Conservation (phyloP, 2,113 vertebrate genomes). For the Antechinus flavipes region DNA sequence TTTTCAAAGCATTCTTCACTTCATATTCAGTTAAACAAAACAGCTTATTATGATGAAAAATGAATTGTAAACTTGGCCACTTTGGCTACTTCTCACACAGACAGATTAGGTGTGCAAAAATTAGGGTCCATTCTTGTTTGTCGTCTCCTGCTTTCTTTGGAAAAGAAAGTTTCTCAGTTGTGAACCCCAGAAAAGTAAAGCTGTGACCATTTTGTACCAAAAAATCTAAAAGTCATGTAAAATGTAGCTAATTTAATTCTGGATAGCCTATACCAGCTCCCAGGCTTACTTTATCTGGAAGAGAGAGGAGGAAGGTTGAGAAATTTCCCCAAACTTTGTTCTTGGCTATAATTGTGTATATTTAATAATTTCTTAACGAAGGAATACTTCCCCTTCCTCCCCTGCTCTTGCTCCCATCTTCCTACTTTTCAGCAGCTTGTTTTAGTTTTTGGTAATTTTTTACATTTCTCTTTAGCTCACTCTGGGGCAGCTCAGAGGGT, state of each 20-base stretch:
- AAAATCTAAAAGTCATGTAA: slow-evolving; percentile 48
- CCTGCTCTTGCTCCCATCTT: not conserved
- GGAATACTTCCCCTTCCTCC: not conserved
- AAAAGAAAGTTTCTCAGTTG: slow-evolving; percentile 51
- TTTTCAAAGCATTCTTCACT: slow-evolving; percentile 12
- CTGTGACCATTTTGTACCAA: not conserved
- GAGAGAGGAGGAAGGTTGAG: slow-evolving; percentile 44
- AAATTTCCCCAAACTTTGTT: slow-evolving; percentile 22
- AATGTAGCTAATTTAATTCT: slow-evolving; percentile 26
- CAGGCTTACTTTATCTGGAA: slow-evolving; percentile 18
- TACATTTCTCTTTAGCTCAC: not conserved
- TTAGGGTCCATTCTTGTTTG: not conserved
- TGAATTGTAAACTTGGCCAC: not conserved
- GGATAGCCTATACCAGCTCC: not conserved
- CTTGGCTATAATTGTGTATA: slow-evolving; percentile 4
- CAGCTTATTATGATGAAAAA: slow-evolving; percentile 24
- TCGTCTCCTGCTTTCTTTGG: slow-evolving; percentile 27
- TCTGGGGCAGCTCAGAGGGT: not conserved
- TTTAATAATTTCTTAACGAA: slow-evolving; percentile 9
- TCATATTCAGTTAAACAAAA: not conserved
- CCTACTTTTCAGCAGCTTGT: not conserved
- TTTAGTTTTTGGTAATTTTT: slow-evolving; percentile 30
- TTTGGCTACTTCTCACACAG: not conserved
- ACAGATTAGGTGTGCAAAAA: not conserved
- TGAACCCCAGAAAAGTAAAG: slow-evolving; percentile 33